A percentile compares a stretch with the other conserved stretches of the same genome.
These are phyloP conservation scores for Brachylomia viminalis DNA, from an alignment of 2,888 invertebrate genomes.

Conservation along the genomic window DNA sequence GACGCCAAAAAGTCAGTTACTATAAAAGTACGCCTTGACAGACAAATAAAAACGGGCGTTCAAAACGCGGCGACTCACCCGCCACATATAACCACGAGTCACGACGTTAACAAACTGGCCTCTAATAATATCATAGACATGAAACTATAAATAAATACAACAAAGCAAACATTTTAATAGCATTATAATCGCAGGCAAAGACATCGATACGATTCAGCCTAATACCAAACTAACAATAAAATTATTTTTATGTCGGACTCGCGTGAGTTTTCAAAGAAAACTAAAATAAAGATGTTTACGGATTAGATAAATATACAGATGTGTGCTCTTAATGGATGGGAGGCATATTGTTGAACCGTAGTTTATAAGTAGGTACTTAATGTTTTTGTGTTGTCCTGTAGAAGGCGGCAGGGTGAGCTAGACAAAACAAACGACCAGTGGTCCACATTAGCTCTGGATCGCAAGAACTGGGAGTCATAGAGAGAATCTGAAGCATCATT, in stretches of 20 bases:
- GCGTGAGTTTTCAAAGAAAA: constrained; percentile 36
- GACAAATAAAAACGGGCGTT: too few relatives aligned
- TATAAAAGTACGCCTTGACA: too few relatives aligned
- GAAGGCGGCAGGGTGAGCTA: too few relatives aligned
- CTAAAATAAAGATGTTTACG: constrained; percentile 52
- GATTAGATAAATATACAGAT: constrained; percentile 47
- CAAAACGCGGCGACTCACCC: not conserved
- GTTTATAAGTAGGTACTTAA: not conserved
- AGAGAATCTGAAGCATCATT: not conserved
- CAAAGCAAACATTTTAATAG: constrained; percentile 35
- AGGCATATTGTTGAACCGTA: constrained; percentile 11
- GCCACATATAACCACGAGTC: not conserved
- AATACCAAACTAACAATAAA: constrained; percentile 48
- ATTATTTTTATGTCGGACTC: constrained; percentile 39
- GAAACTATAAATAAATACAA: constrained; percentile 22
- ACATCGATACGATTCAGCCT: constrained; percentile 51
- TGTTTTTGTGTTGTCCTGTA: too few relatives aligned
- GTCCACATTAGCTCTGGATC: too few relatives aligned
- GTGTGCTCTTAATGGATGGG: constrained; percentile 26
- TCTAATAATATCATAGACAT: constrained; percentile 17
- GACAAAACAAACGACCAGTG: too few relatives aligned
- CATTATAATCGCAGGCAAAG: constrained; percentile 46
- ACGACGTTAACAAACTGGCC: not conserved
- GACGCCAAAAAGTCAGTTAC: too few relatives aligned
- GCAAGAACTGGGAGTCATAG: too few relatives aligned